Base-by-base conservation (phyloP, 2,888 invertebrate genomes). In the Cephus pygmeus region DNA sequence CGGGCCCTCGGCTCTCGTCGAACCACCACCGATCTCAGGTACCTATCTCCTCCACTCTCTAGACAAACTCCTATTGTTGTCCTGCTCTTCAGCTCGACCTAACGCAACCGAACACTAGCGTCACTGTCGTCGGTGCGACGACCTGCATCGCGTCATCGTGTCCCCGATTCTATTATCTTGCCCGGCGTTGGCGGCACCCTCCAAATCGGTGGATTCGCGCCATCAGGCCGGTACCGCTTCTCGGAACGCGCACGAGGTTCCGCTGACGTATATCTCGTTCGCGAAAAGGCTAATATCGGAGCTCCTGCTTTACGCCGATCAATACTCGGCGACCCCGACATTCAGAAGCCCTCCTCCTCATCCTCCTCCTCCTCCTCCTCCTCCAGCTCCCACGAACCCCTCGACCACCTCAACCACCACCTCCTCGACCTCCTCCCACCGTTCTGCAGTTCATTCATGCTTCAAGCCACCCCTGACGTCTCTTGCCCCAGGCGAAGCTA, bases 1-100 rank as follows among this genome's bases (percentile, higher is more conserved):
- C 93, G 97, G 96, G 85, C 95, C 96, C 85, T 95, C 96, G 89
- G 95, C 96, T 83, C 95, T 95, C 86, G 95, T 96, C 87, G 98
- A 98, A 90, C 97, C 98, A 80, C 98, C 98, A 86, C 97, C 96
- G 85, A 98, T 98, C 91, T 97, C 98, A 95, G 98, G 98, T 98
- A 94, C 95, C 95, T 34, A 34, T 71, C 71, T 33, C 71, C 31
- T 71, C 71, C 56, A 23, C 56, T 56, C 56, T 56, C 56, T 56
- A 56, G 56, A 56, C 23, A 56, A 56, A 23, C 56, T 23, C 56
- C 56, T 2, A 56, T 56, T 56, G 56, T 9, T 56, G 56, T 56
- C 56, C 56, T 56, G 56, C 56, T 56, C 56, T 56, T 56, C 23
- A 2, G 56, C 79, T 76, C 84, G 79, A 85, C 83, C 84, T 79